Evolutionary conservation across 2,797 vertebrate species (phyloP).

Genomic region (Amblyraja radiata): DNA sequence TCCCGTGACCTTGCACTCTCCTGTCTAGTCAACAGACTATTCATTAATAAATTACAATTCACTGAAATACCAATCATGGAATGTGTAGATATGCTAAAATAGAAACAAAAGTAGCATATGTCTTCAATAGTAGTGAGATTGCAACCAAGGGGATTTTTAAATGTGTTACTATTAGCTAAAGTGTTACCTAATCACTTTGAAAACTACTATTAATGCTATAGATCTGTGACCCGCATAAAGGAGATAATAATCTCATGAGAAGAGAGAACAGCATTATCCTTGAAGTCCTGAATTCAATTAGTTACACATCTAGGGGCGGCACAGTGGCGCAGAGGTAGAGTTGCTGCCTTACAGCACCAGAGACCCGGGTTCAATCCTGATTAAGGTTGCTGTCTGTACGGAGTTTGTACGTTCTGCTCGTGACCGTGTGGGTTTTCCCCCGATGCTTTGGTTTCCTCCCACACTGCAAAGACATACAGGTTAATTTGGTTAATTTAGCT

Average conservation of each 20-base stretch:
- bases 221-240: neutral
- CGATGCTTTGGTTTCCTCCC: too few relatives aligned
- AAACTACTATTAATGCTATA: neutral
- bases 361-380: too few relatives aligned
- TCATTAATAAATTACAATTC: neutral
- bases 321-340: too few relatives aligned
- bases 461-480: too few relatives aligned
- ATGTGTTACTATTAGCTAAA: neutral
- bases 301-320: neutral
- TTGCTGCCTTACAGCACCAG: too few relatives aligned
- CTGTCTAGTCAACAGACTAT: neutral
- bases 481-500: too few relatives aligned
- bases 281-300: neutral
- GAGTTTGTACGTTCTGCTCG: too few relatives aligned
- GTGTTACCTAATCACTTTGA: neutral
- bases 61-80: too few relatives aligned
- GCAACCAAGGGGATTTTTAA: neutral
- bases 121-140: neutral
- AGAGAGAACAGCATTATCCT: neutral
- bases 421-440: too few relatives aligned
- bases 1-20: neutral
- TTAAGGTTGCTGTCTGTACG: too few relatives aligned
- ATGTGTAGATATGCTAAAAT: neutral
- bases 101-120: neutral
- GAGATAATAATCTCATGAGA: neutral